Base-by-base conservation (phyloP, 2,113 vertebrate genomes). In the Pseudorhombus dupliciocellatus region DNA sequence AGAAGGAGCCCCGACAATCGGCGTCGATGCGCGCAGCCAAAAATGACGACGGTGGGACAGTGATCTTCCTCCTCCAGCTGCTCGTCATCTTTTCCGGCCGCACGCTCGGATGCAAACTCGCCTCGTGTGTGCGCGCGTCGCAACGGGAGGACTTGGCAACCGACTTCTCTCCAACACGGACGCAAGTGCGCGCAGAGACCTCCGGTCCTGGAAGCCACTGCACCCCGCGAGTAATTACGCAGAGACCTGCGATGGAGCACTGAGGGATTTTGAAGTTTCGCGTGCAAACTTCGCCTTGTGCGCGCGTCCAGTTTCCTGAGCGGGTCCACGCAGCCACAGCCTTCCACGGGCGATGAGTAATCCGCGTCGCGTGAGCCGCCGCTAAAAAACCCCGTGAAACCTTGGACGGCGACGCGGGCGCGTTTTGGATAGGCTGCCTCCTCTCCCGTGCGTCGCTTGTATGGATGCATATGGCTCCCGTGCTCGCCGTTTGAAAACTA, bases 41-140 rank as follows among this genome's bases (percentile, higher is more conserved):
- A 81, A 70, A 85, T 81, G 85, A 90, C 88, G 71, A 83, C 78
- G 81, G 72, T 60, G 78, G 89, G 82, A 88, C 85, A 56, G 77
- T 90, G 79, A 88, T 81, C 79, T 50, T 85, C 59, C 71, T 73
- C 61, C 70, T 73, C 57, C 72, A 5, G 4, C 11, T 59, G 66
- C 76, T 87, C 71, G 48, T 75, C 57, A 58, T 79, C 53, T 85
- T 73, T 65, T 63, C 48, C 77, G 66, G 37, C 70, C 83, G 76
- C 71, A 77, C 80, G 76, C 88, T 83, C n/a, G 82, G 85, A 83
- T 65, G 84, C 86, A 76, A 76, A 44, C 60, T 86, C 77, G 3
- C 72, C 64, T 81, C 77, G 61, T 70, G n/a, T 55, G 51, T 82
- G 12, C 80, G 59, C 85, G 73, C 50, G 80, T 11, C 80, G 61